phyloP scores from a whole-genome alignment of 2,113 vertebrate genomes.

The Litocranius walleri region DNA sequence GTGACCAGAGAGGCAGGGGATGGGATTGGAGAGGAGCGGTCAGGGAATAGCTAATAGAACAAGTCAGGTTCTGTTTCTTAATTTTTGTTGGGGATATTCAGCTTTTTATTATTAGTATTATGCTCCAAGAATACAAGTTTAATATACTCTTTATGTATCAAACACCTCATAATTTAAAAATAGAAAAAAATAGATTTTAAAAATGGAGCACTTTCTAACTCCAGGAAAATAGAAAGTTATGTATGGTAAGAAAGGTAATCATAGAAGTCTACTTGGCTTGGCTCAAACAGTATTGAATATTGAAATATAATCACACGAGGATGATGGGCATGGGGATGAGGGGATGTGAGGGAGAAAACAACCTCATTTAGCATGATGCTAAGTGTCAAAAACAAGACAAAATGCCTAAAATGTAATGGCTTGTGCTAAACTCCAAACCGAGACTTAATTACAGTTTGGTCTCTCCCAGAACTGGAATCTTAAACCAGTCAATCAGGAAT shows the following conservation, averaged over 20 bases:
- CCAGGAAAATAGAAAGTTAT: background rate
- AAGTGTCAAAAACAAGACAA: background rate
- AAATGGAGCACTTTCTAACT: background rate
- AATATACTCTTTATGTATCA: background rate
- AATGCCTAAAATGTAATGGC: background rate
- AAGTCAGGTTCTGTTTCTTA: background rate
- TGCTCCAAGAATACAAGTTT: background rate
- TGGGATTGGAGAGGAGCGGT: background rate
- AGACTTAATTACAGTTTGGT: background rate
- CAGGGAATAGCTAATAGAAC: background rate
- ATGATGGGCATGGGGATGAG: background rate
- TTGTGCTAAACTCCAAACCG: background rate
- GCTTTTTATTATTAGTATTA: background rate
- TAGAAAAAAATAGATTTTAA: background rate
- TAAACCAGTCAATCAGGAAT: background rate
- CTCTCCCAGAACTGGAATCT: background rate
- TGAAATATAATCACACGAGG: background rate
- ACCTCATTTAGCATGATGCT: background rate
- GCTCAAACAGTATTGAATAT: background rate
- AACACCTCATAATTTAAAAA: background rate
- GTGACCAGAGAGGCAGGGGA: background rate
- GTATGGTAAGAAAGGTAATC: background rate
- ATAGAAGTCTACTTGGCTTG: background rate
- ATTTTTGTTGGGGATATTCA: background rate
- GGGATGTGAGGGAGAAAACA: background rate